phyloP scores from a whole-genome alignment of 2,797 vertebrate species.

The Tolypeutes matacus region DNA sequence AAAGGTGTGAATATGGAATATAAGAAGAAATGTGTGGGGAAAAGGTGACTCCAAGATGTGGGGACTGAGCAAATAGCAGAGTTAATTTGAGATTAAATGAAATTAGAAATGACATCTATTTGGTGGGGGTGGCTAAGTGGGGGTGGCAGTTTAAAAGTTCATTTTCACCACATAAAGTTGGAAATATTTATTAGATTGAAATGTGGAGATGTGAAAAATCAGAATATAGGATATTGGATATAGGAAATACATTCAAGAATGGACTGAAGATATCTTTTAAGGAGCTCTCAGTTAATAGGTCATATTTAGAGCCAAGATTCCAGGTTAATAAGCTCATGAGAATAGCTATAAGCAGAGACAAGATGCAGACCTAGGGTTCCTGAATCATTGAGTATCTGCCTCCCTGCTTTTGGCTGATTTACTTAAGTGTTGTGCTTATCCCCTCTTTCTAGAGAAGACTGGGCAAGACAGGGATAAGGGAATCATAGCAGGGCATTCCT shows the following conservation, averaged over 20 bases:
- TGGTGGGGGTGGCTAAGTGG: not conserved
- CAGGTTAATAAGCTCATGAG: not conserved
- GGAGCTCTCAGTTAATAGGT: not conserved
- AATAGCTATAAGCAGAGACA: not conserved
- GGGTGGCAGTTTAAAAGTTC: not conserved
- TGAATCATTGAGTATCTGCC: not conserved
- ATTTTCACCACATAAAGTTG: not conserved
- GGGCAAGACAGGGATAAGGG: not conserved
- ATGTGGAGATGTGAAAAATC: not conserved
- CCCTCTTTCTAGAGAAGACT: not conserved
- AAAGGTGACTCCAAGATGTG: not conserved
- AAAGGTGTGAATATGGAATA: not conserved
- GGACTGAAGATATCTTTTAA: not conserved
- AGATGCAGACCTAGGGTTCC: not conserved
- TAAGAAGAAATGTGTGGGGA: not conserved
- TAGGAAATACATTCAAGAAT: not conserved
- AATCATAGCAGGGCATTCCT: not conserved
- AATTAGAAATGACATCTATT: not conserved
- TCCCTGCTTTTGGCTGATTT: too few relatives aligned
- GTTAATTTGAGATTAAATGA: not conserved
- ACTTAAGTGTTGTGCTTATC: too few relatives aligned
- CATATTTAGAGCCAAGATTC: not conserved
- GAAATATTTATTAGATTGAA: not conserved
- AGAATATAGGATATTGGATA: not conserved
- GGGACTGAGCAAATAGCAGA: not conserved